These are phyloP conservation scores for Carpatolechia fugitivella DNA, from an alignment of 2,888 invertebrate genomes.

Conservation along the genomic window DNA sequence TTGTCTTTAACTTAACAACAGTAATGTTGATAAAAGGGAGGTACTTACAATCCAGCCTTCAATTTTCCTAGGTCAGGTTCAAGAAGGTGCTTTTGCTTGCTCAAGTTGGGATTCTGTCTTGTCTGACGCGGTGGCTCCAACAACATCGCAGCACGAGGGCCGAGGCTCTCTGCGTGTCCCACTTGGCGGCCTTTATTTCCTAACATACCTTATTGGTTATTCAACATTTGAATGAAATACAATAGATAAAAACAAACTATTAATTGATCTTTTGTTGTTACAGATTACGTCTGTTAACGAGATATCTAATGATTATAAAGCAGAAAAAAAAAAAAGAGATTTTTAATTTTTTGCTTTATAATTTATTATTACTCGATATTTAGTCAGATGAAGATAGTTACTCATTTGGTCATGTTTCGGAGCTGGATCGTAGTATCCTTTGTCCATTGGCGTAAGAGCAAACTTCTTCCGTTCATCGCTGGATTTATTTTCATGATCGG, in stretches of 20 bases:
- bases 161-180: conserved; percentile 33
- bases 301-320: no score
- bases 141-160: conserved; percentile 16
- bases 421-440: conserved; percentile 40
- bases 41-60: conserved; percentile 53
- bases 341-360: no score
- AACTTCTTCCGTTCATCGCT: conserved; percentile 30
- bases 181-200: conserved; percentile 17
- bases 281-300: no score
- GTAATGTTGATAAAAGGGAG: no score
- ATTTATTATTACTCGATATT: no score
- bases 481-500: background rate
- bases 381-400: background rate
- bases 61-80: conserved; percentile 50
- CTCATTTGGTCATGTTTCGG: conserved; percentile 10
- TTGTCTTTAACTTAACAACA: no score
- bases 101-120: conserved; percentile 65
- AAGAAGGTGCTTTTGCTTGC: conserved; percentile 55
- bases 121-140: conserved; percentile 48
- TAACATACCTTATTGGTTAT: background rate
- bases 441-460: conserved; percentile 49
- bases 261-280: no score
- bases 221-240: background rate
- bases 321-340: no score
- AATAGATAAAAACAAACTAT: no score